phyloP scores from a whole-genome alignment of 1,140 invertebrate genomes.

The Drosophila kanapiae region DNA sequence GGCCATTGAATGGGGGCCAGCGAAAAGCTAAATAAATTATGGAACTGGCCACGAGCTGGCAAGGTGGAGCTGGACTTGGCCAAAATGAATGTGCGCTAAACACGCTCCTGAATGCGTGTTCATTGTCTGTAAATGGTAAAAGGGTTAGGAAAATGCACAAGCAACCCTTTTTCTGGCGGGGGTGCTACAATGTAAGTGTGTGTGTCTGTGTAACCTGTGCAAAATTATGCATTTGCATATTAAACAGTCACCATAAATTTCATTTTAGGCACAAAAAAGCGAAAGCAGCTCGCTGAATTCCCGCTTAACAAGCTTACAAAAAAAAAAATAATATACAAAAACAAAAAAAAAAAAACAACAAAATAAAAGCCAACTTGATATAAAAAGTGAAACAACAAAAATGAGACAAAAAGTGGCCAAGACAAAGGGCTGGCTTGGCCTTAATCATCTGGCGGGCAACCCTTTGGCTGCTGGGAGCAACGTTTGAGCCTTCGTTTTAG shows the following conservation, averaged over 20 bases:
- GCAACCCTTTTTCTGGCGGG: slow-evolving; percentile 35
- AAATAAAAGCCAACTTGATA: slow-evolving; percentile 11
- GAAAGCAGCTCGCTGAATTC: slow-evolving; percentile 51
- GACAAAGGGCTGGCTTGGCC: slow-evolving; percentile 52
- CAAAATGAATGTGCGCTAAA: slow-evolving; percentile 73
- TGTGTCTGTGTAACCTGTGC: slow-evolving; percentile 41
- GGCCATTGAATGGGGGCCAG: slow-evolving; percentile 66
- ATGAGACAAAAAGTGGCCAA: slow-evolving; percentile 15
- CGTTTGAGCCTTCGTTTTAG: slow-evolving; percentile 35
- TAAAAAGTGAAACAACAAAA: slow-evolving; percentile 14
- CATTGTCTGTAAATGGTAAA: slow-evolving; percentile 67
- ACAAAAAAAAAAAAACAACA: slow-evolving; percentile 6
- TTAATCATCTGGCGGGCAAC: slow-evolving; percentile 55
- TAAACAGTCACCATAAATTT: slow-evolving; percentile 73
- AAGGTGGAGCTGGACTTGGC: slow-evolving; percentile 42
- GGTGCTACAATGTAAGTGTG: slow-evolving; percentile 43
- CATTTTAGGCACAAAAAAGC: slow-evolving; percentile 34
- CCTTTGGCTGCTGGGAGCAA: slow-evolving; percentile 32
- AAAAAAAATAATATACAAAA: background rate
- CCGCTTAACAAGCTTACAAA: slow-evolving; percentile 48
- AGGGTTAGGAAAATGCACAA: slow-evolving; percentile 61
- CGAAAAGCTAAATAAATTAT: slow-evolving; percentile 73
- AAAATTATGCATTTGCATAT: slow-evolving; percentile 83
- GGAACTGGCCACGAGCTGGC: slow-evolving; percentile 43
- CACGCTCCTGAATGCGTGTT: slow-evolving; percentile 75